These are phyloP conservation scores for Thymelicus lineola DNA, from an alignment of 2,888 invertebrate species.

Conservation along the genomic window DNA sequence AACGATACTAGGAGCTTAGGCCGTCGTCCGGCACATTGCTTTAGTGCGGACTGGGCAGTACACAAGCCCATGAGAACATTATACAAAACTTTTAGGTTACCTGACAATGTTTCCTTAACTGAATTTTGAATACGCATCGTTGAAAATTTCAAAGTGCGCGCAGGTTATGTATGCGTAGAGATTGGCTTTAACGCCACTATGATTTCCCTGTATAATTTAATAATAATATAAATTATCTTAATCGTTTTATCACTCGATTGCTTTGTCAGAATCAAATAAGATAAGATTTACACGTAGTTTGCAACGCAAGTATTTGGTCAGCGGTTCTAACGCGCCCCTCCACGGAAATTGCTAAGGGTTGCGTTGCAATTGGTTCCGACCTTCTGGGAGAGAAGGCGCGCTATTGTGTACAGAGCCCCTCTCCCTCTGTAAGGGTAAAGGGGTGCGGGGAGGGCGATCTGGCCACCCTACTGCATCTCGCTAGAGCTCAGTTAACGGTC, in stretches of 20 bases:
- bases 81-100: too few species aligned
- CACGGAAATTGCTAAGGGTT: slow-evolving; percentile 6
- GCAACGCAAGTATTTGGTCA: slow-evolving; percentile 11
- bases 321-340: slow-evolving; percentile 12
- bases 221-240: not conserved
- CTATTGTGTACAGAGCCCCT: not conserved
- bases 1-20: too few species aligned
- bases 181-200: too few species aligned
- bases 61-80: too few species aligned
- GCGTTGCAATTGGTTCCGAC: slow-evolving; percentile 17
- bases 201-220: too few species aligned
- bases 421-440: slow-evolving; percentile 17
- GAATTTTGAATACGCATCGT: too few species aligned
- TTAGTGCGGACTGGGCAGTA: too few species aligned
- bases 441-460: slow-evolving; percentile 6
- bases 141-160: too few species aligned
- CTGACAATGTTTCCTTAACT: too few species aligned
- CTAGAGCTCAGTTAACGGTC: slow-evolving; percentile 8
- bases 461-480: slow-evolving; percentile 27
- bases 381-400: slow-evolving; percentile 1
- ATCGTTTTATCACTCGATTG: not conserved
- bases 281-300: slow-evolving; percentile 2
- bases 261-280: not conserved
- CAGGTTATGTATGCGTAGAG: too few species aligned
- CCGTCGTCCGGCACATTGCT: too few species aligned